phyloP scores from a whole-genome alignment of 2,113 vertebrate species.

The Corydoras maculifer region DNA sequence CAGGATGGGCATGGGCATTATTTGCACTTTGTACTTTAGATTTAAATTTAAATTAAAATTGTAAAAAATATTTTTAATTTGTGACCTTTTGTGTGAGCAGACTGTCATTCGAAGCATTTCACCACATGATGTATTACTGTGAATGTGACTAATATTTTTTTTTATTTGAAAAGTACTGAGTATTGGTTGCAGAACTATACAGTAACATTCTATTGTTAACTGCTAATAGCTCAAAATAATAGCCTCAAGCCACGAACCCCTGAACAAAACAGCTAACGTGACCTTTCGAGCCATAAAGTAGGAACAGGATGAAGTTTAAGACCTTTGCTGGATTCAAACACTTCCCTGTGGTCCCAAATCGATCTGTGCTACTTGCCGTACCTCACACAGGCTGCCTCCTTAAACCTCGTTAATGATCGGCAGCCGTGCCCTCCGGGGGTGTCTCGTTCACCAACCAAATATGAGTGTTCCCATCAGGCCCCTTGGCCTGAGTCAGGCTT shows the following conservation, averaged over 20 bases:
- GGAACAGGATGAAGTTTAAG: slow-evolving; percentile 16
- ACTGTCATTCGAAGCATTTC: no score
- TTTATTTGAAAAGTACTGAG: no score
- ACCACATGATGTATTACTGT: no score
- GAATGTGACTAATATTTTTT: no score
- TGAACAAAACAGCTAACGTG: slow-evolving; percentile 12
- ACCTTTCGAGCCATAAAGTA: slow-evolving; percentile 29
- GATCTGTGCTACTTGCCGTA: slow-evolving; percentile 22
- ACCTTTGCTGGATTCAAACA: neutral
- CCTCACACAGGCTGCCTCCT: slow-evolving; percentile 13
- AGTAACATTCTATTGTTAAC: neutral
- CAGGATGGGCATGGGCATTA: no score
- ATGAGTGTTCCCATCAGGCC: slow-evolving; percentile 17
- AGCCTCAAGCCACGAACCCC: neutral
- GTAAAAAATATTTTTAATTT: no score
- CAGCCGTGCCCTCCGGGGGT: slow-evolving; percentile 6
- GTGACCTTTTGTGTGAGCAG: no score
- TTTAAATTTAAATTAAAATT: no score
- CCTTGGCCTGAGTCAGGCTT: slow-evolving; percentile 23
- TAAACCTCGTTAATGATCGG: slow-evolving; percentile 30
- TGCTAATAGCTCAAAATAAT: neutral
- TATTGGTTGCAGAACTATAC: no score
- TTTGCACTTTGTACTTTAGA: no score
- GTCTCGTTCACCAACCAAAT: slow-evolving; percentile 20
- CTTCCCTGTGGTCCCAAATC: slow-evolving; percentile 8